Conservation (phyloP, 2,113 vertebrate genomes). For the Zapus hudsonius region DNA sequence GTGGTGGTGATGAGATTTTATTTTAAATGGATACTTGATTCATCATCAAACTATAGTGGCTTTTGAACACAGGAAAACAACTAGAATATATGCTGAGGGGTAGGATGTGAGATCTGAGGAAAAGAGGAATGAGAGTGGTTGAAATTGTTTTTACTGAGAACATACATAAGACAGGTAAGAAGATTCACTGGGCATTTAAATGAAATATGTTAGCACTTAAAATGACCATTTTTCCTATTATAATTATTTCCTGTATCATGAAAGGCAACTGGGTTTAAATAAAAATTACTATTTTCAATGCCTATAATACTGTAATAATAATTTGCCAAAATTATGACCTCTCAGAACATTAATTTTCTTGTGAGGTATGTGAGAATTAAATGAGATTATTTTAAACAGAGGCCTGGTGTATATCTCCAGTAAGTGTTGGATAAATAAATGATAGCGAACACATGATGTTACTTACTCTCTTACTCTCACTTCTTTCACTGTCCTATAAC, state of each 20-base stretch:
- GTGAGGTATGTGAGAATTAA: conserved; percentile 53
- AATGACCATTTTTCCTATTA: background rate
- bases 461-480: background rate
- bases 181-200: conserved; percentile 15
- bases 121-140: conserved; percentile 2
- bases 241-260: background rate
- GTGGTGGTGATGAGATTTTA: background rate
- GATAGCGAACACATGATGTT: background rate
- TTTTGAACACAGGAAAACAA: conserved; percentile 26
- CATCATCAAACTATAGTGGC: background rate
- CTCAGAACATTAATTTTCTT: conserved; percentile 30
- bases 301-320: background rate
- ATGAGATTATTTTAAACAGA: conserved; percentile 39
- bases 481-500: background rate
- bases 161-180: background rate
- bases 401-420: background rate
- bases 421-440: conserved; percentile 43
- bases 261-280: conserved; percentile 44
- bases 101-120: conserved; percentile 24
- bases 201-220: conserved; percentile 30
- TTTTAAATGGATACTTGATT: background rate
- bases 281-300: conserved; percentile 13
- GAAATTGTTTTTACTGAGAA: background rate
- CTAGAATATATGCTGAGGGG: background rate
- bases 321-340: conserved; percentile 23